These are phyloP conservation scores for Gopherus flavomarginatus DNA, from an alignment of 2,113 vertebrate species.

Conservation along the genomic window DNA sequence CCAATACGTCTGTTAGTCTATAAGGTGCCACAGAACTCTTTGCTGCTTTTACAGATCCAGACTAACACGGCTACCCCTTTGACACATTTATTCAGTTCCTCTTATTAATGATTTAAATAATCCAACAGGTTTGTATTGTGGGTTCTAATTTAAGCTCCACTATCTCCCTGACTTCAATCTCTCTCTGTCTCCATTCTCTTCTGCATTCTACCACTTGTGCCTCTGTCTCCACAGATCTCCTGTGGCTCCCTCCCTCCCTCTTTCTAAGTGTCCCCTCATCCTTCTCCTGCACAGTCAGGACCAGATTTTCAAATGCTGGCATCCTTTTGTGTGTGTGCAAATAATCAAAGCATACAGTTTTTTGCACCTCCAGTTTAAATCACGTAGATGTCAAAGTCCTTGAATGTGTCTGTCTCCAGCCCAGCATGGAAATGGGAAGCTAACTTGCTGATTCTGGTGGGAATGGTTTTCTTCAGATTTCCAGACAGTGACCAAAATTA, in stretches of 20 bases:
- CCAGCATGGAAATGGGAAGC: neutral
- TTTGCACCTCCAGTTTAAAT: neutral
- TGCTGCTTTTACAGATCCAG: too few relatives aligned
- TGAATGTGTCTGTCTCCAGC: neutral
- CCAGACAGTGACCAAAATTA: neutral
- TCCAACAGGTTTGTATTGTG: neutral
- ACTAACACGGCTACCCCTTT: too few relatives aligned
- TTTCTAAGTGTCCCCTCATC: neutral
- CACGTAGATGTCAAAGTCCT: neutral
- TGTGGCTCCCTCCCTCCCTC: rapidly evolving
- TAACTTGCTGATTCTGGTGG: neutral
- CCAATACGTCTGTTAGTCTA: too few relatives aligned
- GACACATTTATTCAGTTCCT: neutral
- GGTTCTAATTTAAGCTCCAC: neutral
- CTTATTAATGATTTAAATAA: neutral
- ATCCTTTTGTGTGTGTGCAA: neutral
- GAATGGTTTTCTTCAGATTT: neutral
- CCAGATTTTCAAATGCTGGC: neutral
- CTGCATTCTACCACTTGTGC: neutral
- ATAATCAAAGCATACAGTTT: neutral
- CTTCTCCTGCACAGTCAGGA: neutral
- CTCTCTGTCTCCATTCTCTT: neutral
- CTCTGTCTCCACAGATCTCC: rapidly evolving
- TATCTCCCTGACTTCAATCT: neutral
- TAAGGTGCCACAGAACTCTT: too few relatives aligned